Evolutionary conservation across 1,140 invertebrate species (phyloP).

Genomic region (Helicoverpa armigera): DNA sequence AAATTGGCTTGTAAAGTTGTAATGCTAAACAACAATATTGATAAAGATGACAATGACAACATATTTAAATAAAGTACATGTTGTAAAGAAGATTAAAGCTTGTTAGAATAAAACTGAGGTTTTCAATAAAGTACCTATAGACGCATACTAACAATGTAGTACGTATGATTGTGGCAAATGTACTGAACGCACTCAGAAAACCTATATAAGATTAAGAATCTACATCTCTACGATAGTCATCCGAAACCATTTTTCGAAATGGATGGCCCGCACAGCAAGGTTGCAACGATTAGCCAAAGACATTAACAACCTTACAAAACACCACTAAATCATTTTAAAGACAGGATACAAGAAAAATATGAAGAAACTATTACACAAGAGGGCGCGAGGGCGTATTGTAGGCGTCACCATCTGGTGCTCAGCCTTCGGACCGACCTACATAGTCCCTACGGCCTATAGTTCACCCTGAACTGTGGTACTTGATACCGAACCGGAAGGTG

Average conservation of each 20-base stretch:
- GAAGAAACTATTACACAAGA: conserved; percentile 40
- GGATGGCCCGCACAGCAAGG: too few relatives aligned
- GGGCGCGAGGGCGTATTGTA: conserved; percentile 58
- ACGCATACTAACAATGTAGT: too few relatives aligned
- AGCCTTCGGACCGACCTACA: conserved; percentile 58
- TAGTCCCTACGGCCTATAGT: conserved; percentile 54
- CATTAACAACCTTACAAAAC: background rate
- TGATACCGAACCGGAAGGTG: conserved; percentile 24
- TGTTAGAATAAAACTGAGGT: background rate
- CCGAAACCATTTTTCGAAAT: too few relatives aligned
- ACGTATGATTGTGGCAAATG: too few relatives aligned
- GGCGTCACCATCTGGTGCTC: conserved; percentile 61
- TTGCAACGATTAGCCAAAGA: too few relatives aligned
- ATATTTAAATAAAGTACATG: background rate
- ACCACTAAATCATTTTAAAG: conserved; percentile 15
- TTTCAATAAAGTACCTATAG: too few relatives aligned
- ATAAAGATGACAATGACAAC: background rate
- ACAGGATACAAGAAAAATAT: conserved; percentile 34
- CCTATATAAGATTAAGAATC: background rate
- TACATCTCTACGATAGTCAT: too few relatives aligned
- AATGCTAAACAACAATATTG: too few relatives aligned
- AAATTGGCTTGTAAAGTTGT: background rate
- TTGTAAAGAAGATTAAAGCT: background rate
- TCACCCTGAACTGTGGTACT: conserved; percentile 44
- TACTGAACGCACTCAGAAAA: background rate